Conservation (phyloP, 1,140 invertebrate species). For the Drosophila melanica region DNA sequence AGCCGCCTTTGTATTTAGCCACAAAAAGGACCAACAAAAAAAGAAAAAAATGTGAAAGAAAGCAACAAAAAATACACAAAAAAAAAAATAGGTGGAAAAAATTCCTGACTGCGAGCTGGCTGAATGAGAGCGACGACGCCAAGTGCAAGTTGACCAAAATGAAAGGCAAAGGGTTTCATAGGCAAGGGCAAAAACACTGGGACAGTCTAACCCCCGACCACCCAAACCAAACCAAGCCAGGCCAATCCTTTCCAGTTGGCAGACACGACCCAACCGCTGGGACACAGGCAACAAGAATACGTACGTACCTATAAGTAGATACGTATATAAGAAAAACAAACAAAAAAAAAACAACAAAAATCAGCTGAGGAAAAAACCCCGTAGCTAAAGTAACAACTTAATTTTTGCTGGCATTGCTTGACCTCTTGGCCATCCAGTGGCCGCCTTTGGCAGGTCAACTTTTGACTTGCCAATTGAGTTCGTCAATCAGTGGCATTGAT, state of each 20-base stretch:
- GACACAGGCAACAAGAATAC: conserved; percentile 38
- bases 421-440: conserved; percentile 32
- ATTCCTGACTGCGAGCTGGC: conserved; percentile 15
- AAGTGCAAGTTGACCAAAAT: conserved; percentile 79
- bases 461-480: conserved; percentile 20
- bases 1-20: conserved; percentile 81
- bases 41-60: background rate
- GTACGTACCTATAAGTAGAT: conserved; percentile 39
- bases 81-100: conserved; percentile 25
- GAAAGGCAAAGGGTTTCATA: conserved; percentile 70
- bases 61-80: conserved; percentile 26
- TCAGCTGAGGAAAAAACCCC: background rate
- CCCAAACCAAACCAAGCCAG: background rate
- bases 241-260: conserved; percentile 12
- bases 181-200: conserved; percentile 64
- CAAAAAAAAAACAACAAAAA: conserved; percentile 5
- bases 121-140: conserved; percentile 46
- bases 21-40: conserved; percentile 54
- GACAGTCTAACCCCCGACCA: conserved; percentile 8
- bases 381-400: conserved; percentile 73
- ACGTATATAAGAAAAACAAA: conserved; percentile 24
- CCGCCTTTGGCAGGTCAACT: conserved; percentile 5
- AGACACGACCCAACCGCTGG: conserved; percentile 4
- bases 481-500: conserved; percentile 19
- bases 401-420: conserved; percentile 60